Evolutionary conservation across 2,888 invertebrate species (phyloP).

Genomic region (Drosophila ustulata): DNA sequence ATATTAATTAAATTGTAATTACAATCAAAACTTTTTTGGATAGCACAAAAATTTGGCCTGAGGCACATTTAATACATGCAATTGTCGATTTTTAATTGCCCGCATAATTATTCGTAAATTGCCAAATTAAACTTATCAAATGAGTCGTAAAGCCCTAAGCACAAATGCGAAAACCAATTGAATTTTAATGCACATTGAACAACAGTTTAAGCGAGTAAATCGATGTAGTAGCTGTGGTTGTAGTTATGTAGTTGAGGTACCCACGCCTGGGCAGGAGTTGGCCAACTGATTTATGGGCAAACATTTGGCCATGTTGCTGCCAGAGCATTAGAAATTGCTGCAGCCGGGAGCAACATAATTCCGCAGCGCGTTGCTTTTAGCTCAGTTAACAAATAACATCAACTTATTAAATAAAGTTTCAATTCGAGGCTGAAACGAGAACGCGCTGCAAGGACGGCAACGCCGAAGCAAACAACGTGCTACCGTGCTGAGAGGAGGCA

Average conservation of each 20-base stretch:
- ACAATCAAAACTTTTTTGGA: background rate
- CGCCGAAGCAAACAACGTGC: slow-evolving; percentile 51
- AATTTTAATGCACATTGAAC: slow-evolving; percentile 14
- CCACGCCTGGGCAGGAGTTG: slow-evolving; percentile 44
- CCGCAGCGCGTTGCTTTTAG: slow-evolving; percentile 61
- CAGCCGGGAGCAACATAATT: slow-evolving; percentile 61
- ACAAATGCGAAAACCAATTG: slow-evolving; percentile 13
- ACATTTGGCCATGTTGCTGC: slow-evolving; percentile 47
- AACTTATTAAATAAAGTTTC: slow-evolving; percentile 81
- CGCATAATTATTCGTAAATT: background rate
- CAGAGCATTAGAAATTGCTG: slow-evolving; percentile 60
- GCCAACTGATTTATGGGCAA: slow-evolving; percentile 47
- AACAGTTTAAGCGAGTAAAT: slow-evolving; percentile 46
- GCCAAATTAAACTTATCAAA: background rate
- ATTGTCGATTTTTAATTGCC: background rate
- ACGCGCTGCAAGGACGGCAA: slow-evolving; percentile 39
- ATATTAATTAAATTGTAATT: background rate
- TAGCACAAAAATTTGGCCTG: background rate
- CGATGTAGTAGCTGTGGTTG: slow-evolving; percentile 28
- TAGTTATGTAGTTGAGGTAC: slow-evolving; percentile 22
- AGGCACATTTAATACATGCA: background rate
- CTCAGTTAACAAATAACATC: slow-evolving; percentile 81
- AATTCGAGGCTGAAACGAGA: slow-evolving; percentile 49
- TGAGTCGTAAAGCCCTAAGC: slow-evolving; percentile 3
- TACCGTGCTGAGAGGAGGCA: slow-evolving; percentile 66